Base-by-base conservation (phyloP, 1,140 invertebrate species). In the Zelostemma sp. region DNA sequence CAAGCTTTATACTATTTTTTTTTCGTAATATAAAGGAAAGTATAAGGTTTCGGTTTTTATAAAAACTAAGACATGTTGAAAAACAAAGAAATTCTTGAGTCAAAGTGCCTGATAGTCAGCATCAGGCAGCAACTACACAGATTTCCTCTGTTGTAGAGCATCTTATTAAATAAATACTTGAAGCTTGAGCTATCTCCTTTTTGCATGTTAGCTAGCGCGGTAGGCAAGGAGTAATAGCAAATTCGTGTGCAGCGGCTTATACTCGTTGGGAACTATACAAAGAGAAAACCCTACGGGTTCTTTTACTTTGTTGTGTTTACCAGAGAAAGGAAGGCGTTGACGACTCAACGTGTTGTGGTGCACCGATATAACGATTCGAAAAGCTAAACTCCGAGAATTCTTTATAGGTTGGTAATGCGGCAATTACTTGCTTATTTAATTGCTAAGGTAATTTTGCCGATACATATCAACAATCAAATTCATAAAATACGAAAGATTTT, bases 161-260 rank as follows among this genome's bases (percentile, higher is more conserved):
- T 79, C 76, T 79, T 79, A 79, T 80, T 78, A 78, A 79, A 79
- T 78, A 77, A 80, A 80, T 80, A 78, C 72, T 62, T 57, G 61
- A 75, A 63, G 68, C 67, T 71, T 66, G 66, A 49, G 59, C 56
- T 54, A 60, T 49, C 48, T 59, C 74, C 69, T 67, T 61, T 63
- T 68, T 63, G 68, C 73, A 46, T 54, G 65, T 50, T 72, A 64
- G 51, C 54, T 41, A 57, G 17, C 56, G 43, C 43, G 62, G 40
- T 41, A 61, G 28, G 43, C 56, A 25, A 65, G 73, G 59, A 71
- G 61, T 53, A 61, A 63, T 49, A 51, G 51, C 65, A 74, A 63
- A 69, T 75, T 73, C 62, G 57, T 53, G 58, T 74, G 62, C 65
- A 55, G 31, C 43, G 56, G 54, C 68, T 75, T 77, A 72, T 62